A percentile compares a stretch with the other conserved stretches of the same genome.
Evolutionary conservation across 2,797 vertebrate genomes (phyloP).

Genomic region (Microcaecilia unicolor): DNA sequence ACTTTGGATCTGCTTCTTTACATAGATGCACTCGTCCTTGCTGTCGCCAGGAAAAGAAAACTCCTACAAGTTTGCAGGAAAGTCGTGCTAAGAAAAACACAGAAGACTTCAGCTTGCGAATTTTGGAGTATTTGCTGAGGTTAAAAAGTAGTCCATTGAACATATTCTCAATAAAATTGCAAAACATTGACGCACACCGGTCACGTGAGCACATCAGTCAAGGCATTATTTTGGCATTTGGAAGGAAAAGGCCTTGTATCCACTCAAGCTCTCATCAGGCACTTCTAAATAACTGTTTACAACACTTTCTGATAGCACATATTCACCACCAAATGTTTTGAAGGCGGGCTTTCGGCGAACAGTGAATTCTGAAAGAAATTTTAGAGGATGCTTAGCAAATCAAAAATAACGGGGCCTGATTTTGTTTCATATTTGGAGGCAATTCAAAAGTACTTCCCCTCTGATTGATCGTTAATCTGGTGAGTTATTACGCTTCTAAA

Average conservation of each 20-base stretch:
- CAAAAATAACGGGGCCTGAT: constrained; percentile 8
- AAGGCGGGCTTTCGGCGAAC: neutral
- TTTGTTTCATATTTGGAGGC: constrained; percentile 37
- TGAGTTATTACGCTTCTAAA: constrained; percentile 65
- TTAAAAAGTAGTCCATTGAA: neutral
- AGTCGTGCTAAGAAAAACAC: no score
- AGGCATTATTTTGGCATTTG: constrained; percentile 26
- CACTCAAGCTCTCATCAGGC: constrained; percentile 4
- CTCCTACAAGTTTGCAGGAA: no score
- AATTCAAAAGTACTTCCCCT: constrained; percentile 47
- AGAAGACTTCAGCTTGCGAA: neutral
- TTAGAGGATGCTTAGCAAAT: constrained; percentile 2
- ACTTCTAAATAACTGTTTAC: constrained; percentile 15
- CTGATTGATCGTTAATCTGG: constrained; percentile 67
- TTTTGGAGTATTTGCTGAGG: constrained; percentile 6
- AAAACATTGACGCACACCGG: constrained; percentile 28
- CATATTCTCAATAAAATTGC: constrained; percentile 24
- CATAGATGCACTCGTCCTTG: no score
- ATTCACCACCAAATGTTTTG: constrained; percentile 27
- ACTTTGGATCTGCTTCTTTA: no score
- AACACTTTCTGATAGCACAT: constrained; percentile 3
- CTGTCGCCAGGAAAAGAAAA: no score
- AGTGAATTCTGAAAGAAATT: constrained; percentile 7
- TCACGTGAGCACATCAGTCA: constrained; percentile 35
- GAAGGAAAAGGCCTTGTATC: neutral